These are phyloP conservation scores for Petroica traversi DNA, from an alignment of 2,113 vertebrate genomes.

Conservation along the genomic window DNA sequence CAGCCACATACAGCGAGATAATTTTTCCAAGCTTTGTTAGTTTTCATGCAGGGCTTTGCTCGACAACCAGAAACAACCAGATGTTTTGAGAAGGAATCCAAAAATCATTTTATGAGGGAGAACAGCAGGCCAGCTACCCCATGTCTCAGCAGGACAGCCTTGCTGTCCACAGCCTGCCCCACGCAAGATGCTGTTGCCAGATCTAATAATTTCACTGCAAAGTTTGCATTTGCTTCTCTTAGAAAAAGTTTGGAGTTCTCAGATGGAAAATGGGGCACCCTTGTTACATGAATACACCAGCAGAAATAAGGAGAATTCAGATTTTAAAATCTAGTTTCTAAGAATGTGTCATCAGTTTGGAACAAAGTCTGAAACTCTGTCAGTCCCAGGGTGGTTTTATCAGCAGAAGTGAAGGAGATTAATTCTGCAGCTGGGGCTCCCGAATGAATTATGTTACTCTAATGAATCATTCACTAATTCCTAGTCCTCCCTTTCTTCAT, in stretches of 20 bases:
- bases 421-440: constrained; percentile 35
- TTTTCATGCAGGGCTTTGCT: not conserved
- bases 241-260: not conserved
- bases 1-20: not conserved
- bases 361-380: constrained; percentile 35
- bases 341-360: constrained; percentile 43
- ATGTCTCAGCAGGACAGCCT: not conserved
- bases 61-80: not conserved
- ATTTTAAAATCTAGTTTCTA: constrained; percentile 23
- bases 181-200: not conserved
- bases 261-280: not conserved
- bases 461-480: constrained; percentile 31
- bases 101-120: not conserved
- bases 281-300: not conserved
- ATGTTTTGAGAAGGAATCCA: not conserved
- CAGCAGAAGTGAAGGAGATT: constrained; percentile 39
- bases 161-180: not conserved
- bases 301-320: not conserved
- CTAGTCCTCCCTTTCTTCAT: constrained; percentile 5
- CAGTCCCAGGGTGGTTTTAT: constrained; percentile 49
- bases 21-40: not conserved
- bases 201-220: not conserved
- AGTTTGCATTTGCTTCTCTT: not conserved
- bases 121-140: not conserved
- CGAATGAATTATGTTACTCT: constrained; percentile 1